These are phyloP conservation scores for Stenchaetothrips biformis DNA, from an alignment of 2,888 invertebrate species.

Conservation along the genomic window DNA sequence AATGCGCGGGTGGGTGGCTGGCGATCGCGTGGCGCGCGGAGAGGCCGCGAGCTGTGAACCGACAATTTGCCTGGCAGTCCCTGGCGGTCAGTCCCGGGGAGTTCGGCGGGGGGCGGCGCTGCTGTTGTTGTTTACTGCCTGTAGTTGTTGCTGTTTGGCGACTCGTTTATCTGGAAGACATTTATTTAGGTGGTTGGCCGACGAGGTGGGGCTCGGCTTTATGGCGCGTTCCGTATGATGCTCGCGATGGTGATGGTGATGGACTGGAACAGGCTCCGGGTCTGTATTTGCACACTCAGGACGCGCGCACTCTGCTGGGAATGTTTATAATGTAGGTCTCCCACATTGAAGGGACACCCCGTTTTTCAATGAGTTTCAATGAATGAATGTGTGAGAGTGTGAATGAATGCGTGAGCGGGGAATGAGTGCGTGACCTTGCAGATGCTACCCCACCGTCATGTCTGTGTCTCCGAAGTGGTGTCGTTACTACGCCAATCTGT, in stretches of 20 bases:
- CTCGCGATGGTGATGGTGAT: background rate
- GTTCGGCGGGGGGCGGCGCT: background rate
- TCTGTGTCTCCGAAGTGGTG: background rate
- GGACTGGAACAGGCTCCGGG: background rate
- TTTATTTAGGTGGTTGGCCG: background rate
- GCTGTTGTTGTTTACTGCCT: background rate
- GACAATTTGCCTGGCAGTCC: background rate
- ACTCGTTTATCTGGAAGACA: too few relatives aligned
- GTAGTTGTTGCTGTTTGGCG: background rate
- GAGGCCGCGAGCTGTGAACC: too few relatives aligned
- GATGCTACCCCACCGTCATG: too few relatives aligned
- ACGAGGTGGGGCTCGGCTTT: background rate
- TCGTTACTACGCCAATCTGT: background rate
- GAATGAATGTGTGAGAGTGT: too few relatives aligned
- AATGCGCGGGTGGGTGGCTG: background rate
- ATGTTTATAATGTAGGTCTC: too few relatives aligned
- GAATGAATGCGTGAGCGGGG: too few relatives aligned
- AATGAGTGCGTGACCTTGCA: too few relatives aligned
- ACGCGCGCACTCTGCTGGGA: background rate
- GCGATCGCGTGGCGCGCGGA: background rate
- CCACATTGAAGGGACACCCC: too few relatives aligned
- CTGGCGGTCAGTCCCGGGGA: background rate
- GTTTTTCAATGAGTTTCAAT: too few relatives aligned
- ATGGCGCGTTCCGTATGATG: background rate
- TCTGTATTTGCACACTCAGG: background rate